Evolutionary conservation across 2,113 vertebrate species (phyloP).

Genomic region (Chaetorhynchus papuensis): DNA sequence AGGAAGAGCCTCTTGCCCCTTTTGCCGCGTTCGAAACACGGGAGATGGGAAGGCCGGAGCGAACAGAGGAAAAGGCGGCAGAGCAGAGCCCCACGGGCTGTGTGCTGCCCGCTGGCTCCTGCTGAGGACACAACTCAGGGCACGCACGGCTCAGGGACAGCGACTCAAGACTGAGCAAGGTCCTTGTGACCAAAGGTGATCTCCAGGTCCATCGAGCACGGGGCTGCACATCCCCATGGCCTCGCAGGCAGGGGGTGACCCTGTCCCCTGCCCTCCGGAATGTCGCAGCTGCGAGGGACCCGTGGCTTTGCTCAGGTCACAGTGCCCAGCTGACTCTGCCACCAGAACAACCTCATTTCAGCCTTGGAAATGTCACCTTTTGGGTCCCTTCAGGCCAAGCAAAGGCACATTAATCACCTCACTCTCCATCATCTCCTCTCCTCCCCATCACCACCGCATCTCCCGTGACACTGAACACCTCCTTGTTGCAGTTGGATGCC

Average conservation of each 20-base stretch:
- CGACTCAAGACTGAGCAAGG: neutral
- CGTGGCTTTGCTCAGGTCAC: neutral
- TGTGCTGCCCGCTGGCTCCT: rapidly evolving
- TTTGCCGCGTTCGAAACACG: rapidly evolving
- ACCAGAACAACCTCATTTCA: neutral
- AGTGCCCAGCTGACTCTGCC: rapidly evolving
- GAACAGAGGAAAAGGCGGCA: neutral
- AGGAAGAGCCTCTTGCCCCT: neutral
- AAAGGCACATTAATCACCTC: neutral
- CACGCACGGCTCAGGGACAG: neutral
- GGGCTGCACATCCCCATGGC: neutral
- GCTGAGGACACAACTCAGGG: neutral
- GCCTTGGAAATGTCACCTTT: neutral
- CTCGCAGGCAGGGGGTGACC: rapidly evolving
- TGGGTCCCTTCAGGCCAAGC: neutral
- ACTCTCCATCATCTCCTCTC: neutral
- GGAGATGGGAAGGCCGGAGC: neutral
- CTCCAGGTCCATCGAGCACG: rapidly evolving
- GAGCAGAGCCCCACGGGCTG: neutral
- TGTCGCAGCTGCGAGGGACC: rapidly evolving
- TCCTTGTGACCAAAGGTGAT: neutral
- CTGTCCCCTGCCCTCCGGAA: rapidly evolving
- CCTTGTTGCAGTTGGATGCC: rapidly evolving
- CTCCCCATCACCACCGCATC: neutral
- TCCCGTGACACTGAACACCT: rapidly evolving